A percentile compares a stretch with the other conserved stretches of the same genome.
Evolutionary conservation across 2,797 vertebrate species (phyloP).

Genomic region (Molossus alvarezi): DNA sequence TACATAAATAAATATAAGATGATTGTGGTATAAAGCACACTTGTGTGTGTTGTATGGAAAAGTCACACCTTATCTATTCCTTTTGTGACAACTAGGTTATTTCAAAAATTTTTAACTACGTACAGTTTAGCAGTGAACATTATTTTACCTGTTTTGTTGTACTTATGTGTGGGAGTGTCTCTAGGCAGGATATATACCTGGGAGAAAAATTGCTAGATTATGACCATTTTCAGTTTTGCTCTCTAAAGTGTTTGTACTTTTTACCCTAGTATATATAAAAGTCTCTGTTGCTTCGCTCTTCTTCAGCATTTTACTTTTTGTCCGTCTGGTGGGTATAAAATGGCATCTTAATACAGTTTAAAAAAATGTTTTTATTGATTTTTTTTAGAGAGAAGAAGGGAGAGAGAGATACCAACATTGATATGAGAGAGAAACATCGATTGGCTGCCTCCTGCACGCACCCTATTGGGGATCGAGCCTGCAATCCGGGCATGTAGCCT

Average conservation of each 20-base stretch:
- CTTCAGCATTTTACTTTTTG: background rate
- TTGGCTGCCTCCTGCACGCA: no score
- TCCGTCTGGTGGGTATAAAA: background rate
- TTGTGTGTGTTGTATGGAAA: background rate
- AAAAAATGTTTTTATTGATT: no score
- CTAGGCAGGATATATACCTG: background rate
- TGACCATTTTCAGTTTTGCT: background rate
- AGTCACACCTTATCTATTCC: background rate
- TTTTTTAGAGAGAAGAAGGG: no score
- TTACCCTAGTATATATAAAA: background rate
- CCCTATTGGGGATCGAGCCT: no score
- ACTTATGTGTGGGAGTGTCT: background rate
- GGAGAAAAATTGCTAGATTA: background rate
- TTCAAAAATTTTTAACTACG: background rate
- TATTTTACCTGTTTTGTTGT: conserved; percentile 42
- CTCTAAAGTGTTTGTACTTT: background rate
- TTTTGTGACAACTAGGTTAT: conserved; percentile 8
- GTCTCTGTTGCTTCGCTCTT: background rate
- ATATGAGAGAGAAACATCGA: no score
- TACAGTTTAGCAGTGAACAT: background rate
- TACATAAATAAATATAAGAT: background rate
- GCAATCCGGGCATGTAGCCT: no score
- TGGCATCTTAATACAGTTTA: background rate
- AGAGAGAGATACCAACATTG: no score
- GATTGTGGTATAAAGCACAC: background rate